Evolutionary conservation across 2,113 vertebrate genomes (phyloP), one percentile per base, ranked within the genome.

Genomic region (Tor tambroides): DNA sequence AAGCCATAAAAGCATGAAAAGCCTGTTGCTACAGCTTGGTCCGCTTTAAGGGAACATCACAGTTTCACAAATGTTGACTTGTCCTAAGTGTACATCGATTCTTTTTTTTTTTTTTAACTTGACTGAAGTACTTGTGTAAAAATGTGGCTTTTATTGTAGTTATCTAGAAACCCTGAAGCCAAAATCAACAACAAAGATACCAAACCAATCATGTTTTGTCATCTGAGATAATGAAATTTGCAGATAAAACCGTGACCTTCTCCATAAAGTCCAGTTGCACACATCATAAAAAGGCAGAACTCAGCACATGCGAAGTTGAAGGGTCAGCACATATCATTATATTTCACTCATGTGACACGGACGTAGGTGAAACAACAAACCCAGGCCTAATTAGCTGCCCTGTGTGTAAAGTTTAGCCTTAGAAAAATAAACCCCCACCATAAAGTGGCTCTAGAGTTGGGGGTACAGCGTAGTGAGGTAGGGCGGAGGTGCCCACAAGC

Each of bases 361-460:
- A 56, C 11, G 71, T 67, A 77, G 38, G 65, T 81, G 86, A 79
- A 85, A 88, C 88, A 91, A 89, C 88, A 89, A 91, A 87, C 87
- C 74, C 71, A 4, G 83, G 30, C 85, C 83, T 91, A 88, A 91
- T 91, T 86, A 91, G 85, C 76, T 38, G 83, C 71, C 77, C 51
- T 75, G 86, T 61, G n/a, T 77, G 85, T 76, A 80, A 77, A 82
- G 75, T 80, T 83, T 89, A 43, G 41, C 69, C 84, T 65, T 87
- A 90, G 75, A 87, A 87, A 90, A 89, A 91, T 88, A 88, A 89
- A 87, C 83, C 79, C 67, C 65, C 76, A 63, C 38, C 81, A 41
- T 82, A 83, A 83, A 76, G 80, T 77, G 83, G 38, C 8, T 59
- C 72, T 85, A 63, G 43, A 21, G 80, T 30, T 56, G 69, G 74